Base-by-base conservation (phyloP, 2,888 invertebrate species). In the Eueremaeus valkanovi region DNA sequence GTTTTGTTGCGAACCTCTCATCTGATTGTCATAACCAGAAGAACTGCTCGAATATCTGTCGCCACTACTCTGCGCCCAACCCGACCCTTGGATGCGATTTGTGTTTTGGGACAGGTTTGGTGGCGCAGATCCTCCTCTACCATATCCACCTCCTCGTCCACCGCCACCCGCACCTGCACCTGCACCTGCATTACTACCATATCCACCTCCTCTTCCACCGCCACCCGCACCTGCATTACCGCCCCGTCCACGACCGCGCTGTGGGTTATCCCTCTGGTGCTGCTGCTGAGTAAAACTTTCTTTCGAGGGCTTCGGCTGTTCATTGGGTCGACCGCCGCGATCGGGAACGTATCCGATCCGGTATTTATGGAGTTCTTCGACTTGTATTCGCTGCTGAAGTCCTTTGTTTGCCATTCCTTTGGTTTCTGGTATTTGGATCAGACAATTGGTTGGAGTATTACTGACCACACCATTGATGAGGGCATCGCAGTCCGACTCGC, bases 251-350 rank as follows among this genome's bases (percentile, higher is more conserved):
- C 58, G 29, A 3, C 76, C 86, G 83, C 84, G 82, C 49, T 86
- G 85, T 51, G 87, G 84, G 27, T 83, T 83, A 42, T 82, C 81
- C 74, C 78, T 55, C 76, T 85, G 81, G 24, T 18, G n/a, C 81
- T 93, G 92, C 81, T 90, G 89, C 93, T 96, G 97, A 0, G 93
- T 90, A 0, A 97, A 97, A 95, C 97, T 96, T 85, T 97, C 97
- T 0, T 95, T 95, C 0, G 95, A 94, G 0, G 97, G 97, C 0
- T 93, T 90, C 78, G 92, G 92, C 80, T 92, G 90, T 81, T 97
- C 97, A 80, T 90, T 88, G 0, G 96, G 91, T 73, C 97, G 86
- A 0, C 97, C 97, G 27, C 98, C 98, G 80, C 97, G 86, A 83
- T 98, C 98, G 0, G 96, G 96, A 0, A 96, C 95, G 88, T 90